Conservation (phyloP, 1,140 invertebrate genomes). For the Ylistrum balloti region DNA sequence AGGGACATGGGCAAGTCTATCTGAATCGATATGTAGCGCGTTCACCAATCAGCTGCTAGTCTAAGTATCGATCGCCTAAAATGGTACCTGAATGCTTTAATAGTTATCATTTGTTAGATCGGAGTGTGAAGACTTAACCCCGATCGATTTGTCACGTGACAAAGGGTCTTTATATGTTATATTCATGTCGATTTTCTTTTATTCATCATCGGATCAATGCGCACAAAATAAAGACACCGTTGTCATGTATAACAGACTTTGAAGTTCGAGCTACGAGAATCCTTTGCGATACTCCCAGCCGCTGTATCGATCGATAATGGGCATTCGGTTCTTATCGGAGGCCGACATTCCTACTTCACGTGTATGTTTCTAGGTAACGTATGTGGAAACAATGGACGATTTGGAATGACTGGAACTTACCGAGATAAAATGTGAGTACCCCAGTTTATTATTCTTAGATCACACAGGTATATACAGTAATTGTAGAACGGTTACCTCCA, state of each 20-base stretch:
- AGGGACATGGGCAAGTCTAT: background rate
- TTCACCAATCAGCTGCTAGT: background rate
- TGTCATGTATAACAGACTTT: background rate
- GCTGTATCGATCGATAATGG: background rate
- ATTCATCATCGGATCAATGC: background rate
- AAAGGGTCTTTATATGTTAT: background rate
- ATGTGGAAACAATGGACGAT: background rate
- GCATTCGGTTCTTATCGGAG: background rate
- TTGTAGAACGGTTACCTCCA: background rate
- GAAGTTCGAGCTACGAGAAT: background rate
- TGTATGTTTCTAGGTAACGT: background rate
- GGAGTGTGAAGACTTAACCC: background rate
- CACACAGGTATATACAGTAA: too few species aligned
- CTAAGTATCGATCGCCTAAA: background rate
- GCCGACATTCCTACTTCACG: background rate
- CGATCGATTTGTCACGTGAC: background rate
- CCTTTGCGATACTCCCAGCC: background rate
- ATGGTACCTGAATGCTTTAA: background rate
- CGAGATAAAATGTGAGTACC: background rate
- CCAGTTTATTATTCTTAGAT: background rate
- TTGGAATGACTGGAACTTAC: background rate
- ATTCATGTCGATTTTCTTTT: background rate
- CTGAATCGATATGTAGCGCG: background rate
- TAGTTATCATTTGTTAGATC: background rate
- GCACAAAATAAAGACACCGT: background rate